phyloP scores from a whole-genome alignment of 1,140 invertebrate genomes.

The Calosoma granatense region DNA sequence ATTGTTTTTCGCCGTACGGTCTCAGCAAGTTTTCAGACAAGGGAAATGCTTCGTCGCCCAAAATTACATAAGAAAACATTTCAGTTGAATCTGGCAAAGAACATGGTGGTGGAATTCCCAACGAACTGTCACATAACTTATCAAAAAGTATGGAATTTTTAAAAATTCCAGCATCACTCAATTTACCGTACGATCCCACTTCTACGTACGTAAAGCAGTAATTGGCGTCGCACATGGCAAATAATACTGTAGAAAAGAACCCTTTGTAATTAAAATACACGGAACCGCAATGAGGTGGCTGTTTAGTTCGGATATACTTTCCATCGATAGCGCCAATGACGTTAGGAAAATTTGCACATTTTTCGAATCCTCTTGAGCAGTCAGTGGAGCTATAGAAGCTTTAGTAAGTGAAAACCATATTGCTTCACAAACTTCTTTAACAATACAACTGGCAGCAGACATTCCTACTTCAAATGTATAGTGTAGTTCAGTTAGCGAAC shows the following conservation, averaged over 20 bases:
- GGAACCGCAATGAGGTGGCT: slow-evolving; percentile 10
- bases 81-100: neutral
- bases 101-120: slow-evolving; percentile 7
- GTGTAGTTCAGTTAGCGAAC: too few species aligned
- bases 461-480: too few species aligned
- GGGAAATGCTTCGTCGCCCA: slow-evolving; percentile 38
- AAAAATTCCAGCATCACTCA: slow-evolving; percentile 27
- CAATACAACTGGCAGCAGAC: too few species aligned
- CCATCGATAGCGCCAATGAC: slow-evolving; percentile 18
- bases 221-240: slow-evolving; percentile 33
- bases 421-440: too few species aligned
- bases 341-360: slow-evolving; percentile 21
- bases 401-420: too few species aligned
- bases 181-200: slow-evolving; percentile 29
- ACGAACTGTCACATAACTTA: neutral
- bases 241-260: slow-evolving; percentile 32
- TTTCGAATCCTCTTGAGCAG: slow-evolving; percentile 22
- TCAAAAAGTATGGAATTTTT: slow-evolving; percentile 14
- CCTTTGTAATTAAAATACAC: slow-evolving; percentile 34
- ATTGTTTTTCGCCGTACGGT: slow-evolving; percentile 30
- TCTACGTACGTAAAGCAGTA: slow-evolving; percentile 33
- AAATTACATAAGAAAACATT: slow-evolving; percentile 14
- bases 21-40: slow-evolving; percentile 33
- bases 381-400: too few species aligned
- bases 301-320: slow-evolving; percentile 17